Percentiles rank a stretch among this genome's conserved stretches.
Evolutionary conservation across 2,797 vertebrate genomes (phyloP).

Genomic region (Tragelaphus eurycerus): DNA sequence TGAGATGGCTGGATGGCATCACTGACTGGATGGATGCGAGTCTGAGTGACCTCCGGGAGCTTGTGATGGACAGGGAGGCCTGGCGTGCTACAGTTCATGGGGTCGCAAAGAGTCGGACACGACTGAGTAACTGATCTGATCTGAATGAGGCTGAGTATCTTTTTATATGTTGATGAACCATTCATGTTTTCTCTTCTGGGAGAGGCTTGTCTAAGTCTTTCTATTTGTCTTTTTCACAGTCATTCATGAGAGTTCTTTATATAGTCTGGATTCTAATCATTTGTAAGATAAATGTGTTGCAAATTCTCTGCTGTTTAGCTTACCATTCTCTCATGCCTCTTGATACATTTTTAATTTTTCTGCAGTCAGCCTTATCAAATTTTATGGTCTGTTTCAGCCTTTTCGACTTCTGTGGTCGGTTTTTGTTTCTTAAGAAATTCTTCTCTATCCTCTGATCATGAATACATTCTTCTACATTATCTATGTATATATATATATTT

Average conservation of each 20-base stretch:
- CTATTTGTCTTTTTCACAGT: background rate
- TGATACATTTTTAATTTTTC: background rate
- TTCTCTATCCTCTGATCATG: background rate
- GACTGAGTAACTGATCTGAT: too few species aligned
- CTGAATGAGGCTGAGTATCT: background rate
- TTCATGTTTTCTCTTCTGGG: background rate
- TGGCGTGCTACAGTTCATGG: too few species aligned
- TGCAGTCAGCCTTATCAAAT: background rate
- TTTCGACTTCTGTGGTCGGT: background rate
- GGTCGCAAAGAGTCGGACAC: too few species aligned
- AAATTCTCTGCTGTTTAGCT: background rate
- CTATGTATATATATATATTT: background rate
- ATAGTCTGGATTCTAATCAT: background rate
- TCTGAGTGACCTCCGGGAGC: too few species aligned
- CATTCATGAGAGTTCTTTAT: background rate
- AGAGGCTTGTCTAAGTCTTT: background rate
- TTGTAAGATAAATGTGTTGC: background rate
- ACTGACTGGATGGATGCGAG: too few species aligned
- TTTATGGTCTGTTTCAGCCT: background rate
- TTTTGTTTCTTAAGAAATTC: slow-evolving; percentile 11
- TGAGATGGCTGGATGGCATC: too few species aligned
- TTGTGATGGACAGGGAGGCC: too few species aligned
- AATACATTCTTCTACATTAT: background rate
- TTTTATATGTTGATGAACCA: background rate
- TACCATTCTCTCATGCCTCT: background rate